Base-by-base conservation (phyloP, 2,888 invertebrate species). In the Sarcophaga caerulescens region DNA sequence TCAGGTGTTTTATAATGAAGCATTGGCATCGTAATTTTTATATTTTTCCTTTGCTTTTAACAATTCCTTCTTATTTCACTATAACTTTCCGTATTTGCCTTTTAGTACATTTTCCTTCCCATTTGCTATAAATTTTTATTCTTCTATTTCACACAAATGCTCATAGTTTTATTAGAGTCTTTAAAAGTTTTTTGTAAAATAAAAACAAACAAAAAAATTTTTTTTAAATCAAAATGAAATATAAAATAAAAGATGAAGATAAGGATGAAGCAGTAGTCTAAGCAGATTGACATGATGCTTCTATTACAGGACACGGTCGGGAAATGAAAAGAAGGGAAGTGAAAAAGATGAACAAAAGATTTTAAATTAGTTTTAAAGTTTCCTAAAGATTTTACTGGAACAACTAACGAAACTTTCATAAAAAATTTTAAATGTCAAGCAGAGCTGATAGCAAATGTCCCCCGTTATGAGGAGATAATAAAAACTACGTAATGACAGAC, bases 1-100 rank as follows among this genome's bases (percentile, higher is more conserved):
- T 83, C 35, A 77, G 71, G 44, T 83, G 73, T 60, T 59, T 44
- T 68, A 60, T 66, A 77, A 78, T 73, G 68, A 68, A 57, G 52
- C 62, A 71, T 60, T 35, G 21, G 57, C 52, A 69, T 44, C 52
- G 3, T 23, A 4, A 6, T 14, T 23, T 68, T 4, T 68, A 45
- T 19, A 23, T 25, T 25, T 21, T 25, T 25, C n/a, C 57, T 57
- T 17, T 19, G 14, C 17, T 69, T 60, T 1, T 1, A 19, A 44
- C 44, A 35, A 76, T 81, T 52, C n/a, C 21, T 69, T 11, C 19
- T 21, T 35, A 35, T 52, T 69, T 68, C 35, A 8, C 8, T 57
- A 10, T 44, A 12, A 35, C 66, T 19, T 76, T 68, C 60, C 44
- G 12, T 44, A 19, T 59, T 17, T n/a, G 52, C 25, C 23, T 57